Evolutionary conservation across 2,797 vertebrate genomes (phyloP), one percentile per base, ranked within the genome.

Genomic region (Enteromius viviparus): DNA sequence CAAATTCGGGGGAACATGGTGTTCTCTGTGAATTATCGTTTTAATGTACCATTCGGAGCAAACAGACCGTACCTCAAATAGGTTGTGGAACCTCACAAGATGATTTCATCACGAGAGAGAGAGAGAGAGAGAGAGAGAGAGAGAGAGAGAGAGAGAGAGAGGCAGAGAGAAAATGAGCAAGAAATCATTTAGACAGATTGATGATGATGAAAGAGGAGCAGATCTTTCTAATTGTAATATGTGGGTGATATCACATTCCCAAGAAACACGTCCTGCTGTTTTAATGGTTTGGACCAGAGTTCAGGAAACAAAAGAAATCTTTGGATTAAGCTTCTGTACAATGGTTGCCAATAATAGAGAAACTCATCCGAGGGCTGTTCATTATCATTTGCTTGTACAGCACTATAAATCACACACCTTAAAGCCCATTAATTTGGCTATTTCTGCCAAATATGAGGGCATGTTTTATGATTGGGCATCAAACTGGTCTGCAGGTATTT

Each of bases 151-250:
- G n/a, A n/a, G n/a, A n/a, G n/a, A n/a, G n/a, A n/a, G n/a, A n/a
- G n/a, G 17, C 9, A 29, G 74, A 76, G 76, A 89, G 82, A 87
- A 87, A 81, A 87, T 76, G 37, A 88, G 83, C 32, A 49, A 70
- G 76, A 76, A 78, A 74, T 87, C 87, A 88, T 92, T 90, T 86
- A 77, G 88, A 92, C 85, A 89, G 90, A 93, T 88, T 90, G 87
- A 92, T 92, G 89, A 85, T 89, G 86, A 91, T 88, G 86, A 88
- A 88, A 85, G 82, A 87, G 86, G 81, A 82, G 82, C 85, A 86
- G 87, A 89, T 91, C 81, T 65, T 84, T 87, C 86, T 87, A 84
- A 89, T 86, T 86, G 86, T 90, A 89, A 92, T 90, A 90, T 88
- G 86, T 70, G 78, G 81, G 78, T 49, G 86, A 86, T 82, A 82